A percentile compares a stretch with the other conserved stretches of the same genome.
Conservation (phyloP, 2,113 vertebrate genomes). For the Onychostruthus taczanowskii region DNA sequence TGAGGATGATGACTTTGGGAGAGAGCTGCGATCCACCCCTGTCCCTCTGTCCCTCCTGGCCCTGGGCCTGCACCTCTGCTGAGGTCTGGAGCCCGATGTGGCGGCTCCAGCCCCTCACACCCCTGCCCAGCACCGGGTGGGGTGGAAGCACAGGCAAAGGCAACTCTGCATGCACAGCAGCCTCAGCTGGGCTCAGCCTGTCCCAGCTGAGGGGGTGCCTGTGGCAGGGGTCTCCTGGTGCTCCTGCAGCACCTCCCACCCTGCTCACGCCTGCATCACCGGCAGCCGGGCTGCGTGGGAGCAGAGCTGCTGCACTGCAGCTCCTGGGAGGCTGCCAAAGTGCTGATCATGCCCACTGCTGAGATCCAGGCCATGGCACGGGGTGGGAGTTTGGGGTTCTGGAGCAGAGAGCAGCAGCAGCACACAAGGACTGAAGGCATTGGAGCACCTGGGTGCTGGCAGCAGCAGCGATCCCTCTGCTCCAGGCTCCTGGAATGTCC, state of each 20-base stretch:
- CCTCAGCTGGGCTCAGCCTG: neutral
- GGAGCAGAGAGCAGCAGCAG: neutral
- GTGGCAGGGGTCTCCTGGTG: neutral
- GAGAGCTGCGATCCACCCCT: neutral
- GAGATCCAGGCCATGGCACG: neutral
- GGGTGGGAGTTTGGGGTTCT: rapidly evolving
- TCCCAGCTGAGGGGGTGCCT: neutral
- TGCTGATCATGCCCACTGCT: neutral
- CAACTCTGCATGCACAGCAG: rapidly evolving
- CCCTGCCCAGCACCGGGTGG: neutral
- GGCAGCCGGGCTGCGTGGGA: neutral
- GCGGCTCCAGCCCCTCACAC: neutral
- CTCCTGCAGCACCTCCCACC: neutral
- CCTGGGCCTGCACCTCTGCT: neutral
- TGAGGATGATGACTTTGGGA: rapidly evolving
- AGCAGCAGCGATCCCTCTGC: neutral
- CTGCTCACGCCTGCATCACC: neutral
- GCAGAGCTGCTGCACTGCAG: slow-evolving; percentile 33
- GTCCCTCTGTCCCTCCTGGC: neutral
- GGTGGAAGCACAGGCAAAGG: neutral
- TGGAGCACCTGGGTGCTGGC: rapidly evolving
- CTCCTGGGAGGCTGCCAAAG: slow-evolving; percentile 10
- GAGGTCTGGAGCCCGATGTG: rapidly evolving
- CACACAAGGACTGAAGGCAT: neutral
- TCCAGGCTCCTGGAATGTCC: neutral